A percentile compares a stretch with the other conserved stretches of the same genome.
Conservation (phyloP, 2,888 invertebrate species). For the Coelinius sp. region DNA sequence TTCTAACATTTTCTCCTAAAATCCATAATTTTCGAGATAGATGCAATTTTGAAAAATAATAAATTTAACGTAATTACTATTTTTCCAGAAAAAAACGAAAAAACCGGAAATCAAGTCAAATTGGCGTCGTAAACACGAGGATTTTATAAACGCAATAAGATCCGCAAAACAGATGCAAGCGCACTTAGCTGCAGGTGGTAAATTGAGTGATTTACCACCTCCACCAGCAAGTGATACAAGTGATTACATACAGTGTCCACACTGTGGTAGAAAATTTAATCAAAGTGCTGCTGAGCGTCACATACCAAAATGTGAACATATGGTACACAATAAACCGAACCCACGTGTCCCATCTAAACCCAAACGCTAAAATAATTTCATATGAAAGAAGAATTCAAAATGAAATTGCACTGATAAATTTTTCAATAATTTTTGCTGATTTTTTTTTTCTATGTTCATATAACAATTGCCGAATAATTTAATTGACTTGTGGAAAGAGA, state of each 20-base stretch:
- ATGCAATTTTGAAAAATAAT: background rate
- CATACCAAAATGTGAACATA: slow-evolving; percentile 91
- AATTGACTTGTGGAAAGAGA: background rate
- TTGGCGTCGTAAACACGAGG: slow-evolving; percentile 95
- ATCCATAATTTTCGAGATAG: background rate
- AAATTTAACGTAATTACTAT: too few relatives aligned
- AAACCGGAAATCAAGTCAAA: slow-evolving; percentile 71
- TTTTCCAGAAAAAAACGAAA: slow-evolving; percentile 55
- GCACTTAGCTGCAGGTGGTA: slow-evolving; percentile 87
- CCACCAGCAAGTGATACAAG: slow-evolving; percentile 92
- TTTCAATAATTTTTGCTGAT: background rate
- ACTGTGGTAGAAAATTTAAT: slow-evolving; percentile 90
- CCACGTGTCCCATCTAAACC: slow-evolving; percentile 55
- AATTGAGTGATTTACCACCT: slow-evolving; percentile 88
- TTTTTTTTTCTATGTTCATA: background rate
- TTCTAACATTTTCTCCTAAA: too few relatives aligned
- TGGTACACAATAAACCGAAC: slow-evolving; percentile 85
- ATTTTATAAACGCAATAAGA: slow-evolving; percentile 91
- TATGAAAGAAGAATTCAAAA: background rate
- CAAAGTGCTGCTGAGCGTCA: slow-evolving; percentile 88
- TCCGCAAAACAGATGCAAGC: slow-evolving; percentile 89
- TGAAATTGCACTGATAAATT: background rate
- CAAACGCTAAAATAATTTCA: slow-evolving; percentile 50
- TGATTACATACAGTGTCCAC: slow-evolving; percentile 91
- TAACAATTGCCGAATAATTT: background rate